phyloP scores from a whole-genome alignment of 2,888 invertebrate species.

The Dinocampus coccinellae region DNA sequence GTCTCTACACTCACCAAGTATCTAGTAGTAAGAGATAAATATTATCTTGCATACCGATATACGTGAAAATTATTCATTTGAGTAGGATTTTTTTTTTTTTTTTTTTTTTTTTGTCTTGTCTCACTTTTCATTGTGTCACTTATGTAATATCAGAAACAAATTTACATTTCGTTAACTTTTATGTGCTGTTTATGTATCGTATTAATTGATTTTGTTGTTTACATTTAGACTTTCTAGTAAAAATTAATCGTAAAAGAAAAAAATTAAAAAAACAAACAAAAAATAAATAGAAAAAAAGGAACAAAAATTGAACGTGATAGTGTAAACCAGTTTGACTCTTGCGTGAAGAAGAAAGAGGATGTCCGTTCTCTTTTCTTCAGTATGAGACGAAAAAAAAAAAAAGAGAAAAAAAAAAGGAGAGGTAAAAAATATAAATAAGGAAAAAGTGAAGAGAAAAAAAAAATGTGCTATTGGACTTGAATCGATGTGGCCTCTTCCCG shows the following conservation, averaged over 20 bases:
- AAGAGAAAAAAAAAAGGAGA: too few species aligned
- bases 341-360: conserved; percentile 15
- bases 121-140: too few species aligned
- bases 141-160: too few species aligned
- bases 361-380: conserved; percentile 8
- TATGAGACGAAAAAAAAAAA: neutral
- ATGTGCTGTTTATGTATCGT: neutral
- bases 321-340: conserved; percentile 17
- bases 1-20: conserved; percentile 31
- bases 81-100: too few species aligned
- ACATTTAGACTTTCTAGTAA: too few species aligned
- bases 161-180: too few species aligned
- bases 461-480: neutral
- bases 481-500: conserved; percentile 16
- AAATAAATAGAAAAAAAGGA: too few species aligned
- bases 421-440: too few species aligned
- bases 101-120: too few species aligned
- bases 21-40: neutral
- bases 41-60: neutral
- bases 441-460: neutral
- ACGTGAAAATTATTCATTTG: too few species aligned
- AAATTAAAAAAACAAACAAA: too few species aligned
- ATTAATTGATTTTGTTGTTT: too few species aligned
- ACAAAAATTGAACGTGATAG: neutral
- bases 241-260: conserved; percentile 1